Percentiles rank a stretch among this genome's conserved stretches.
These are phyloP conservation scores for Aptenodytes patagonicus DNA, from an alignment of 2,113 vertebrate genomes.

Conservation along the genomic window DNA sequence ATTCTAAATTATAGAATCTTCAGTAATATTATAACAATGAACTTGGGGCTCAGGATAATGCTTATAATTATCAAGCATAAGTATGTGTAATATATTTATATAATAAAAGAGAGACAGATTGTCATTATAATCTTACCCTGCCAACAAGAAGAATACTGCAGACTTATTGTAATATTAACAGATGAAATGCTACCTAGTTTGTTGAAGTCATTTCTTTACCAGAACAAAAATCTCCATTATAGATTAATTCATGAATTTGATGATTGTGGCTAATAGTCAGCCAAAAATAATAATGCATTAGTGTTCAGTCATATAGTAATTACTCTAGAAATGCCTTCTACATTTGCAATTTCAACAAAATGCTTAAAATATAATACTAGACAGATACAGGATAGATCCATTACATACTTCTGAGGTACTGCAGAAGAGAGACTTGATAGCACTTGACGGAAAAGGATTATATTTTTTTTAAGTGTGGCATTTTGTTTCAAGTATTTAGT, in stretches of 20 bases:
- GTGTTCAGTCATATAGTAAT: background rate
- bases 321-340: background rate
- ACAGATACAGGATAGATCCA: background rate
- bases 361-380: background rate
- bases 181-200: background rate
- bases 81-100: background rate
- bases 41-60: background rate
- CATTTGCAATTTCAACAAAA: background rate
- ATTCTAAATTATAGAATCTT: slow-evolving; percentile 32
- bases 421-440: background rate
- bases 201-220: background rate
- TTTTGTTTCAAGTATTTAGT: background rate
- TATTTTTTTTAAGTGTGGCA: background rate
- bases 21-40: background rate
- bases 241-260: background rate
- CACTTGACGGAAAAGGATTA: background rate
- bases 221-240: background rate
- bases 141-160: background rate
- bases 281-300: background rate
- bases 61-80: background rate
- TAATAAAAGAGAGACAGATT: background rate
- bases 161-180: background rate
- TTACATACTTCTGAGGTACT: background rate
- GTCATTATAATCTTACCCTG: background rate
- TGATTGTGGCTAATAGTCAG: background rate